Conservation (phyloP, 2,888 invertebrate species). For the Dastarcus helophoroides region DNA sequence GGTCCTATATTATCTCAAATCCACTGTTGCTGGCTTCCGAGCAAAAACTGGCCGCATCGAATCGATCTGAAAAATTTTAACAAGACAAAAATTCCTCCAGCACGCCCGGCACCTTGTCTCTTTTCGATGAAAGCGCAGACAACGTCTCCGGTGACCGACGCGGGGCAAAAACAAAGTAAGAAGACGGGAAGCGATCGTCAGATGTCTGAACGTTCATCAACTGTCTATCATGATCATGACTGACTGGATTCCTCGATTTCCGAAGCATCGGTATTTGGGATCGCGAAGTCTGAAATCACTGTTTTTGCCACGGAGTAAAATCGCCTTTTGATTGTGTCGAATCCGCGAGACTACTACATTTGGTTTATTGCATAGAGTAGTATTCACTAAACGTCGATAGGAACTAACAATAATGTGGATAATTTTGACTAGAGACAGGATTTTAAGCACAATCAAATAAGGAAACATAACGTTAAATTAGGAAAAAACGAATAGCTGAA, state of each 20-base stretch:
- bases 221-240: constrained; percentile 34
- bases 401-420: too few species aligned
- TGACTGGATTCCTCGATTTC: constrained; percentile 33
- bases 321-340: too few species aligned
- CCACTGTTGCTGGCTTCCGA: constrained; percentile 14
- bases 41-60: constrained; percentile 18
- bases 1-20: constrained; percentile 26
- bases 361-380: too few species aligned
- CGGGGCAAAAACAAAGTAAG: constrained; percentile 6
- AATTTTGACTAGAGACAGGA: too few species aligned
- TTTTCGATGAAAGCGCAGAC: constrained; percentile 1
- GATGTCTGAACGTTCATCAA: constrained; percentile 34
- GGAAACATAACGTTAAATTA: too few species aligned
- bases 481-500: too few species aligned
- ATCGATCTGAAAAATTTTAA: constrained; percentile 22
- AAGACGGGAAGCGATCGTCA: constrained; percentile 21
- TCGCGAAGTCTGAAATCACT: too few species aligned
- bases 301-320: too few species aligned
- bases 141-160: constrained; percentile 6
- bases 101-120: background rate
- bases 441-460: too few species aligned
- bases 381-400: too few species aligned
- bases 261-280: constrained; percentile 29
- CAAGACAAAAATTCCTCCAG: constrained; percentile 17
- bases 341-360: too few species aligned